A percentile compares a stretch with the other conserved stretches of the same genome.
Conservation (phyloP, 2,113 vertebrate genomes). For the Coryphaenoides rupestris region DNA sequence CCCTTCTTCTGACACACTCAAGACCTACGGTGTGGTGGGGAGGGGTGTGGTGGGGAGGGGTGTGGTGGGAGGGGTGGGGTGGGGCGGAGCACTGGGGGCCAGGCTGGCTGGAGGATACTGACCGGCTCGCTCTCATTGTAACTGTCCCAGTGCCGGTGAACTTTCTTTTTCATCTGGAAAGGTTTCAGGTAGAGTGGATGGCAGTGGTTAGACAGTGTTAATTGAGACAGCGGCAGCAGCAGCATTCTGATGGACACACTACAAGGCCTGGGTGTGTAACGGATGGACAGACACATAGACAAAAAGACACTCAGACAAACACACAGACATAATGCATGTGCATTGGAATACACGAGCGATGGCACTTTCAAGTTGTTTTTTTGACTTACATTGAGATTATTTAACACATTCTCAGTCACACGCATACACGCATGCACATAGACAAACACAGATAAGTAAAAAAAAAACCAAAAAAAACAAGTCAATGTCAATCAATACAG, state of each 20-base stretch:
- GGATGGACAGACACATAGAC: constrained; percentile 19
- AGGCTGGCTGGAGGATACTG: constrained; percentile 80
- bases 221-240: too few relatives aligned
- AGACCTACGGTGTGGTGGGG: constrained; percentile 9
- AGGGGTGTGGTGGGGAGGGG: neutral
- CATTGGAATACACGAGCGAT: constrained; percentile 21
- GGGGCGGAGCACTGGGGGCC: too few relatives aligned
- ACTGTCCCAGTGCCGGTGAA: constrained; percentile 91
- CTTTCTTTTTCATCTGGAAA: constrained; percentile 96
- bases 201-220: constrained; percentile 70
- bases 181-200: constrained; percentile 82
- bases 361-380: too few relatives aligned
- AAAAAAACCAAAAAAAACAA: neutral
- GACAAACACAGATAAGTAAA: constrained; percentile 6
- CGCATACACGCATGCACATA: constrained; percentile 6
- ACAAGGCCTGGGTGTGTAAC: neutral
- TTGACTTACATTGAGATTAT: too few relatives aligned
- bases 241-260: constrained; percentile 47
- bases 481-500: neutral
- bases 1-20: constrained; percentile 13
- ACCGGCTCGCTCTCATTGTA: constrained; percentile 95
- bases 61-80: too few relatives aligned
- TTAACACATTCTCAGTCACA: constrained; percentile 3
- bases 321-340: constrained; percentile 31
- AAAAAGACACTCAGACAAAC: constrained; percentile 12